A percentile compares a stretch with the other conserved stretches of the same genome.
These are phyloP conservation scores for Aporophyla nigra DNA, from an alignment of 2,888 invertebrate species.

Conservation along the genomic window DNA sequence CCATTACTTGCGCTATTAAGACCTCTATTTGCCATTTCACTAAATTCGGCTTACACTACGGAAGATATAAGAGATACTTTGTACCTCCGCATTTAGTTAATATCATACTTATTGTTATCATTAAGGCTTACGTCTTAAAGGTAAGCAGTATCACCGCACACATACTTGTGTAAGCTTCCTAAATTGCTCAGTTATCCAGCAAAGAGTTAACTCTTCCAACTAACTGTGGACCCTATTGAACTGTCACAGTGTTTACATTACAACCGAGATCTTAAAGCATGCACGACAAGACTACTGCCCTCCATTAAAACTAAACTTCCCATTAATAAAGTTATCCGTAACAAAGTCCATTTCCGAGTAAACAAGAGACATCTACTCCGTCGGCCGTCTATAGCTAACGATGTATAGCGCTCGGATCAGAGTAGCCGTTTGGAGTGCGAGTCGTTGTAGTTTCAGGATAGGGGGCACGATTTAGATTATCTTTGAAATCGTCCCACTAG, in stretches of 20 bases:
- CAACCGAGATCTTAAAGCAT: conserved; percentile 31
- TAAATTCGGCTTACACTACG: conserved; percentile 57
- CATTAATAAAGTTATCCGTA: conserved; percentile 76
- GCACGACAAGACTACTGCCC: conserved; percentile 70
- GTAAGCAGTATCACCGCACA: conserved; percentile 60
- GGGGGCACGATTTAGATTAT: conserved; percentile 56
- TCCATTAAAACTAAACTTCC: conserved; percentile 79
- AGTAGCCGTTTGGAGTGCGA: conserved; percentile 64
- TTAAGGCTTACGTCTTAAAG: conserved; percentile 58
- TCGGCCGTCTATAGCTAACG: conserved; percentile 63
- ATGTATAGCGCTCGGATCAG: conserved; percentile 69
- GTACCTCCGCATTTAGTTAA: conserved; percentile 57
- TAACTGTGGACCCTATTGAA: conserved; percentile 57
- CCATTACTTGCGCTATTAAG: conserved; percentile 54
- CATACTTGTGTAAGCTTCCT: conserved; percentile 58
- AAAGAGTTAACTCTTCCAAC: conserved; percentile 43
- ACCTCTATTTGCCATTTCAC: conserved; percentile 54
- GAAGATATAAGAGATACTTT: conserved; percentile 39
- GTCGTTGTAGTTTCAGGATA: conserved; percentile 44
- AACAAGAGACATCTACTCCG: conserved; percentile 70
- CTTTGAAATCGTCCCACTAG: conserved; percentile 46
- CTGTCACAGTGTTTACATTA: conserved; percentile 57
- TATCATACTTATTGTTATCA: conserved; percentile 61
- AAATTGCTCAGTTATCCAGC: conserved; percentile 63
- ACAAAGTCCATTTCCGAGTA: conserved; percentile 78